Conservation (phyloP, 2,113 vertebrate genomes). For the Alligator mississippiensis region DNA sequence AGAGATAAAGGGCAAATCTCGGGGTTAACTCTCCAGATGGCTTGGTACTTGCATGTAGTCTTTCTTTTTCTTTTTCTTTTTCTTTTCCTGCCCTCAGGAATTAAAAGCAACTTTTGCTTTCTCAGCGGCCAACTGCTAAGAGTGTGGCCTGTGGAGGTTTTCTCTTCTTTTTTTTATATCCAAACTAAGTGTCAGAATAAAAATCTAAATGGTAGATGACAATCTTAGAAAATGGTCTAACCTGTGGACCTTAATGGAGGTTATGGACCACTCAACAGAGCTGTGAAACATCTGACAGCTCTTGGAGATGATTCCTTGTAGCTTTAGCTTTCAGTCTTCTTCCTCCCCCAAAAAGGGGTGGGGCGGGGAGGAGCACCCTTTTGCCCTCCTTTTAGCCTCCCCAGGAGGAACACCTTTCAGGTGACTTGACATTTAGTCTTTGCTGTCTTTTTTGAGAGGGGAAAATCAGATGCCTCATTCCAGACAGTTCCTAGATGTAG, state of each 20-base stretch:
- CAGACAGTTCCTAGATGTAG: neutral
- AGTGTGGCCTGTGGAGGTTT: neutral
- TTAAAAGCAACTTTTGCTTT: neutral
- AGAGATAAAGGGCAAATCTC: neutral
- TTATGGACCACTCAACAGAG: neutral
- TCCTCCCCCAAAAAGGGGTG: too few relatives aligned
- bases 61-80: neutral
- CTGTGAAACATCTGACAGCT: neutral
- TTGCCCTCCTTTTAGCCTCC: neutral
- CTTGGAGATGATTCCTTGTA: neutral
- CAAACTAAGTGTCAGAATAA: neutral
- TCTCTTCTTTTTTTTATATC: neutral
- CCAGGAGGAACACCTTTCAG: neutral
- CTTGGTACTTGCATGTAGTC: neutral
- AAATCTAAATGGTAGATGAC: neutral
- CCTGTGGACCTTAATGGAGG: neutral
- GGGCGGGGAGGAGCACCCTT: neutral
- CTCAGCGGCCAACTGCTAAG: neutral
- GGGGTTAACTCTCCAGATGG: neutral
- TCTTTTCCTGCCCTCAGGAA: neutral
- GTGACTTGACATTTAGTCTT: neutral
- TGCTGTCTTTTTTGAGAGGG: neutral
- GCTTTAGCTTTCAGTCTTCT: neutral
- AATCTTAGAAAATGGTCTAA: neutral
- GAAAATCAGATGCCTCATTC: neutral